A percentile compares a stretch with the other conserved stretches of the same genome.
Conservation (phyloP, 2,113 vertebrate species). For the Boleophthalmus pectinirostris region DNA sequence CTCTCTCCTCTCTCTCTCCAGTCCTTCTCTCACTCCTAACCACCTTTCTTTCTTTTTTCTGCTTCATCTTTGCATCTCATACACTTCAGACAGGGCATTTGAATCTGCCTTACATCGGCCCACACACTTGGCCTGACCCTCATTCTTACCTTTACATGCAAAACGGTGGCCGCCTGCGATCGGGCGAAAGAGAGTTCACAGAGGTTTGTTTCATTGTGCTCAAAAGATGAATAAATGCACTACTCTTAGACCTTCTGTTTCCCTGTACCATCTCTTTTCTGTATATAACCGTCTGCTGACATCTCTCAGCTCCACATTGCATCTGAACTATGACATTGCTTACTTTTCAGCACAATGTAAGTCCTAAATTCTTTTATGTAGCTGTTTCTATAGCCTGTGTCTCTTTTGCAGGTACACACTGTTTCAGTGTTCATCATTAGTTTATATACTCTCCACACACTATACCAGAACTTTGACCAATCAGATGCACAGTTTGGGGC, state of each 20-base stretch:
- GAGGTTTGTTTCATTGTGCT: not conserved
- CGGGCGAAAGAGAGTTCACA: not conserved
- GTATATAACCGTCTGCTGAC: not conserved
- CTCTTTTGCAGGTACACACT: not conserved
- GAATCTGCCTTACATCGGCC: not conserved
- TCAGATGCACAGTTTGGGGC: no score
- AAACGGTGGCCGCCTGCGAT: not conserved
- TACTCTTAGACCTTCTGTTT: not conserved
- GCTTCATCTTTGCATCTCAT: conserved; percentile 10
- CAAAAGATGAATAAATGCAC: not conserved
- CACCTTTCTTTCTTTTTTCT: conserved; percentile 14
- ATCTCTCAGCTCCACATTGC: not conserved
- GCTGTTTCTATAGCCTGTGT: no score
- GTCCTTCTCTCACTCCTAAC: conserved; percentile 8
- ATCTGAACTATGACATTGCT: not conserved
- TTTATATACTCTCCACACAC: no score
- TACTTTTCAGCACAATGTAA: not conserved
- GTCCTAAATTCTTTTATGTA: no score
- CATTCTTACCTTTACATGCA: not conserved
- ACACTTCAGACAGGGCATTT: not conserved
- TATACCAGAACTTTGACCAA: no score
- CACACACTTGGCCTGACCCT: conserved; percentile 2
- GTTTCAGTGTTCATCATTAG: no score
- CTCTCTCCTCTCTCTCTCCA: no score
- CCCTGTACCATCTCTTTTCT: not conserved